These are phyloP conservation scores for Pentalonia nigronervosa DNA, from an alignment of 1,140 invertebrate genomes.

Conservation along the genomic window DNA sequence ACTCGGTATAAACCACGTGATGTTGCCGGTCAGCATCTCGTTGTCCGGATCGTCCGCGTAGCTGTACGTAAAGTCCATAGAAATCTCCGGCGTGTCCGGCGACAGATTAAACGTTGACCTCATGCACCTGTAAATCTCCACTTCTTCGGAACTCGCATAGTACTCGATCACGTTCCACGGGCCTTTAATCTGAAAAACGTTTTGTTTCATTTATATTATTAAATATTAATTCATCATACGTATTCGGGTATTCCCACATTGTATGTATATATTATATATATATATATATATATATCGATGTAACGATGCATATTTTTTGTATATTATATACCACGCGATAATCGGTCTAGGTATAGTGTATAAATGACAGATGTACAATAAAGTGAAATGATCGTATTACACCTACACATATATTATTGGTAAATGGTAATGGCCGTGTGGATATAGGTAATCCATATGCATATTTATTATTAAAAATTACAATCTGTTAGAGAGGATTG, in stretches of 20 bases:
- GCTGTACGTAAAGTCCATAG: constrained; percentile 86
- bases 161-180: constrained; percentile 85
- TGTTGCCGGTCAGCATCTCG: constrained; percentile 80
- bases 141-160: constrained; percentile 85
- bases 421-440: too few species aligned
- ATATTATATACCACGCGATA: not conserved
- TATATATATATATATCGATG: not conserved
- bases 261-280: too few species aligned
- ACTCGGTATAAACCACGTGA: constrained; percentile 83
- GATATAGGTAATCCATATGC: not conserved
- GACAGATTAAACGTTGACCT: constrained; percentile 75
- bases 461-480: not conserved
- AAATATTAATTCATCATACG: not conserved
- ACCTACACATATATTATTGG: too few species aligned
- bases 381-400: not conserved
- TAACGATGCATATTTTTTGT: not conserved
- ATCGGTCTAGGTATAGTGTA: too few species aligned
- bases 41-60: constrained; percentile 82
- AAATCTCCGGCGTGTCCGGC: constrained; percentile 67
- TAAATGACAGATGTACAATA: too few species aligned
- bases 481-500: not conserved
- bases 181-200: constrained; percentile 73
- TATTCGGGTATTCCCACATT: too few species aligned
- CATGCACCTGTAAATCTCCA: constrained; percentile 83
- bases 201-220: not conserved